A percentile compares a stretch with the other conserved stretches of the same genome.
Conservation (phyloP, 2,113 vertebrate species). For the Leptobrachium ailaonicum region DNA sequence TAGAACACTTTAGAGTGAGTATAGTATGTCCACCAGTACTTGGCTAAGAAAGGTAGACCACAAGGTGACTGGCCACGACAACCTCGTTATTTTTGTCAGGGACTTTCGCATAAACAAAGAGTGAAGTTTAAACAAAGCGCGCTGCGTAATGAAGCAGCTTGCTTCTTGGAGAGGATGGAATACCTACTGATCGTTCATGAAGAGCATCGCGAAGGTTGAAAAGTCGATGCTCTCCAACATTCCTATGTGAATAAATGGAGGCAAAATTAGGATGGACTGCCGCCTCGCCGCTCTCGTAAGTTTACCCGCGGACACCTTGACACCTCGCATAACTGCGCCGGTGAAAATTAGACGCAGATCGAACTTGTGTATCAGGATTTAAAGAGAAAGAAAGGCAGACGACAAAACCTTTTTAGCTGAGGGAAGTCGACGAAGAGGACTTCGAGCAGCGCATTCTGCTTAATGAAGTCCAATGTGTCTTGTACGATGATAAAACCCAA, state of each 20-base stretch:
- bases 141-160: too few species aligned
- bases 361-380: not conserved
- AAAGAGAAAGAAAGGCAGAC: constrained; percentile 5
- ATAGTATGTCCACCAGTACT: too few species aligned
- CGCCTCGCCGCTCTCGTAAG: not conserved
- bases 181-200: not conserved
- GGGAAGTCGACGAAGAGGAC: not conserved
- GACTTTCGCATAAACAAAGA: too few species aligned
- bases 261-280: constrained; percentile 12
- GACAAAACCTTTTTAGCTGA: constrained; percentile 18
- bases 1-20: too few species aligned
- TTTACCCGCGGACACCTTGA: constrained; percentile 13
- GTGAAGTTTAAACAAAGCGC: too few species aligned
- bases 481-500: not conserved
- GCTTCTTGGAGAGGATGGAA: too few species aligned
- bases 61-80: too few species aligned
- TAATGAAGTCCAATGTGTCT: constrained; percentile 7
- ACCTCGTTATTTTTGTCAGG: too few species aligned
- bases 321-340: not conserved
- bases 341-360: constrained; percentile 12
- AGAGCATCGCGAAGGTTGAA: constrained; percentile 1
- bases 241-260: constrained; percentile 4
- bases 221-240: not conserved
- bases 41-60: too few species aligned
- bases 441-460: not conserved